These are phyloP conservation scores for Tetramorium parvispinum DNA, from an alignment of 1,140 invertebrate species.

Conservation along the genomic window DNA sequence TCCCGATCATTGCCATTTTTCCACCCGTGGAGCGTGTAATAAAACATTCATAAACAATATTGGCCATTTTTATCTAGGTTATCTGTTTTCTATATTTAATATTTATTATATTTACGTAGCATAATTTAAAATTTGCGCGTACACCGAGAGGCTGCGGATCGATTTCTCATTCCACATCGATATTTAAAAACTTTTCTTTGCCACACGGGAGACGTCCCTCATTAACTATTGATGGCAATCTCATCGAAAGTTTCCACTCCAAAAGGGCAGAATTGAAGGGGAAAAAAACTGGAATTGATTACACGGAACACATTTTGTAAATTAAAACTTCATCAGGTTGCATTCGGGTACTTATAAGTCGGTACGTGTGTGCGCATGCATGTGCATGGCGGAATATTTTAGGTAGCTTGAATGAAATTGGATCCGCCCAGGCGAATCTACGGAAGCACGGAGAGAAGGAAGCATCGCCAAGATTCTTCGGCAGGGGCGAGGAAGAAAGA, in stretches of 20 bases:
- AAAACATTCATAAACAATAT: constrained; percentile 36
- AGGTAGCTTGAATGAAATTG: constrained; percentile 68
- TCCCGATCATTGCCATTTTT: constrained; percentile 34
- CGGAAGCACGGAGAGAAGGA: constrained; percentile 14
- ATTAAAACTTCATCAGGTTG: constrained; percentile 71
- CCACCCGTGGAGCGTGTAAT: neutral
- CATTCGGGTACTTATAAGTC: constrained; percentile 63
- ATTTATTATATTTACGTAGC: constrained; percentile 5
- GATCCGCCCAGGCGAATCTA: constrained; percentile 34
- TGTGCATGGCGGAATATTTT: constrained; percentile 3
- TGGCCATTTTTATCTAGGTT: neutral
- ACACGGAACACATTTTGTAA: constrained; percentile 62
- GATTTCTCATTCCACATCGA: neutral
- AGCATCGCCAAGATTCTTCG: constrained; percentile 18
- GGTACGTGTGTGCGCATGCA: neutral
- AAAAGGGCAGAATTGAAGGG: constrained; percentile 8
- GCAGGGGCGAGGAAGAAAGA: constrained; percentile 49
- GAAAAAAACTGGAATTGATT: constrained; percentile 3
- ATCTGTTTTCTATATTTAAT: neutral
- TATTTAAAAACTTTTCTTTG: neutral
- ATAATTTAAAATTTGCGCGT: neutral
- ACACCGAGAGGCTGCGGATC: neutral
- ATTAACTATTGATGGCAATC: neutral
- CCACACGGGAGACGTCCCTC: neutral
- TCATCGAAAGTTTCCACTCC: neutral